These are phyloP conservation scores for Ophion obscuratus DNA, from an alignment of 2,888 invertebrate species.

Conservation along the genomic window DNA sequence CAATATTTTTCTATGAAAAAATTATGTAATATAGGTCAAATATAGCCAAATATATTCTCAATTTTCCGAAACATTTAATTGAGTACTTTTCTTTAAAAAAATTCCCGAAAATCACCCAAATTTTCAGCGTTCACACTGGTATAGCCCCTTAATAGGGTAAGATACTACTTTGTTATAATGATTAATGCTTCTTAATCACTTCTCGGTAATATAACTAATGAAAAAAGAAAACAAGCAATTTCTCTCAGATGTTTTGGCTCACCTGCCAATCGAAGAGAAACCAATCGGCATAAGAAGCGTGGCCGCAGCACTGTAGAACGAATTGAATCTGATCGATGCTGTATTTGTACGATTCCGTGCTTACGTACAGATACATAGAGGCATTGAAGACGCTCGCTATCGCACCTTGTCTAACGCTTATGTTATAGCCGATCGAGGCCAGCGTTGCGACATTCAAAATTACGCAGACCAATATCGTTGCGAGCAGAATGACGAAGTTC, in stretches of 20 bases:
- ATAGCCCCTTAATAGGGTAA: too few relatives aligned
- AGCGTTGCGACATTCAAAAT: constrained; percentile 75
- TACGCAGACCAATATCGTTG: constrained; percentile 73
- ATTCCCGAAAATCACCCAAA: too few relatives aligned
- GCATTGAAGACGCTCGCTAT: constrained; percentile 75
- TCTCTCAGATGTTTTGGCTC: constrained; percentile 23
- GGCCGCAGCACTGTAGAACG: constrained; percentile 79
- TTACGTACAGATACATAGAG: constrained; percentile 78
- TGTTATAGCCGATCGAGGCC: constrained; percentile 74
- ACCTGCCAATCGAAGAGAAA: constrained; percentile 80
- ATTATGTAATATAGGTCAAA: too few relatives aligned
- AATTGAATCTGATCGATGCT: constrained; percentile 79
- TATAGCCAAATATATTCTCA: too few relatives aligned
- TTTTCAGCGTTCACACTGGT: too few relatives aligned
- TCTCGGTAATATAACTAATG: too few relatives aligned
- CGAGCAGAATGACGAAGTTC: constrained; percentile 69
- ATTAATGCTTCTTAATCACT: too few relatives aligned
- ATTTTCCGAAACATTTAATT: too few relatives aligned
- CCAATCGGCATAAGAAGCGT: constrained; percentile 78
- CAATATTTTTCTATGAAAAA: too few relatives aligned
- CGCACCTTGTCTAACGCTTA: constrained; percentile 72
- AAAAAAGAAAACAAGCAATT: too few relatives aligned
- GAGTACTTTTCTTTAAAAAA: too few relatives aligned
- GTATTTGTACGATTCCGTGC: constrained; percentile 72
- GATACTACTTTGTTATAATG: too few relatives aligned